Evolutionary conservation across 2,113 vertebrate genomes (phyloP).

Genomic region (Lophochroa leadbeateri): DNA sequence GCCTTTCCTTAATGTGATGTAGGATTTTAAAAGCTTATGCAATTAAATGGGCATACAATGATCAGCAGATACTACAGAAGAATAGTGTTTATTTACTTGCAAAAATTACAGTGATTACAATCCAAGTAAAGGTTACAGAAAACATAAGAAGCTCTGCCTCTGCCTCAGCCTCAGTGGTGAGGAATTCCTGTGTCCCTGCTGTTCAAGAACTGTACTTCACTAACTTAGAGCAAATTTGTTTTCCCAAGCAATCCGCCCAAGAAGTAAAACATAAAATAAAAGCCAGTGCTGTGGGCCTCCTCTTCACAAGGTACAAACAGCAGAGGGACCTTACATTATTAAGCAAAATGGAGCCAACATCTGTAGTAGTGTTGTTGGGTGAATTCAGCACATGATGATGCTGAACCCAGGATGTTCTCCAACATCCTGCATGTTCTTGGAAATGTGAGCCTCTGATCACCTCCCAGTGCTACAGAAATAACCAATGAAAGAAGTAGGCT

Average conservation of each 20-base stretch:
- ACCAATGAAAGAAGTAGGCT: background rate
- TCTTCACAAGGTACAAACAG: background rate
- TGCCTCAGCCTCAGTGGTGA: background rate
- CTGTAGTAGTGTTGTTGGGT: background rate
- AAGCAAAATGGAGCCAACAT: background rate
- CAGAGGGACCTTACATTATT: fast-evolving
- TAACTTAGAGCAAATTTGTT: background rate
- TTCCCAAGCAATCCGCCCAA: background rate
- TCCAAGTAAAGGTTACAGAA: background rate
- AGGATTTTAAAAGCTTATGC: background rate
- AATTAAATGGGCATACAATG: background rate
- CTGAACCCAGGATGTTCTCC: background rate
- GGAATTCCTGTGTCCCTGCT: background rate
- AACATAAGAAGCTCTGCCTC: background rate
- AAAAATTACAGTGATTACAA: background rate
- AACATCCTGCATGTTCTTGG: background rate
- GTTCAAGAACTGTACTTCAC: background rate
- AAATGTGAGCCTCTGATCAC: background rate
- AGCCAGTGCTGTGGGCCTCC: too few relatives aligned
- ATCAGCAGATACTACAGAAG: background rate
- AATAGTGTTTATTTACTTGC: background rate
- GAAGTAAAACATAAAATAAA: background rate
- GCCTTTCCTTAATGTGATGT: background rate
- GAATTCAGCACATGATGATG: fast-evolving
- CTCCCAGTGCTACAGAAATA: background rate